Base-by-base conservation (phyloP, 2,113 vertebrate genomes). In the Scomber japonicus region DNA sequence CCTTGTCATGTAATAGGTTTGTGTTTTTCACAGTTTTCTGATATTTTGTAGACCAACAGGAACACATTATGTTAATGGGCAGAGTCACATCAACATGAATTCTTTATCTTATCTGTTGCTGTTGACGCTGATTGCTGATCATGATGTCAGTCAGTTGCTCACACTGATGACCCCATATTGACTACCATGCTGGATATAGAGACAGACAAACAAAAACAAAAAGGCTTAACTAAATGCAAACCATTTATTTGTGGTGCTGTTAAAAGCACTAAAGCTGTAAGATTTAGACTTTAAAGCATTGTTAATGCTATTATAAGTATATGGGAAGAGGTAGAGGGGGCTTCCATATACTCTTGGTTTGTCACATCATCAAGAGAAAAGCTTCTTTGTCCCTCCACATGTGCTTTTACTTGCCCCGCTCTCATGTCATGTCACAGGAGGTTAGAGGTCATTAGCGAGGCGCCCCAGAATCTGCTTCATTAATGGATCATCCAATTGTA, bases 401-500 rank as follows among this genome's bases (percentile, higher is more conserved):
- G 73, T 85, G 54, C 82, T 67, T 86, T 83, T 76, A 67, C 70
- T 78, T 80, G 56, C 55, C 31, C 31, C 66, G 2, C 80, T 89
- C 51, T 53, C 73, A 60, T 76, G 67, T 74, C 56, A 49, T 53
- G 21, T 85, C 66, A 78, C 11, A 5, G 40, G 27, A 65, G 78
- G 77, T 61, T 60, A 78, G 72, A 75, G 53, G 71, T 66, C 59
- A 21, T 87, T 51, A 81, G 71, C n/a, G 49, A 59, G 19, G 54
- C 64, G 69, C 35, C 70, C 75, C 74, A 70, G 78, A 82, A 84
- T 86, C 51, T 12, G 31, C 51, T 85, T 90, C 65, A 84, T 89
- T 90, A 68, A 72, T 60, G 80, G 79, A 83, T 91, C 85, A 83
- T 87, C 68, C 54, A 83, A 72, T 86, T 87, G 74, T 78, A 65